phyloP scores from a whole-genome alignment of 2,797 vertebrate species.

The Crypturellus tataupa region DNA sequence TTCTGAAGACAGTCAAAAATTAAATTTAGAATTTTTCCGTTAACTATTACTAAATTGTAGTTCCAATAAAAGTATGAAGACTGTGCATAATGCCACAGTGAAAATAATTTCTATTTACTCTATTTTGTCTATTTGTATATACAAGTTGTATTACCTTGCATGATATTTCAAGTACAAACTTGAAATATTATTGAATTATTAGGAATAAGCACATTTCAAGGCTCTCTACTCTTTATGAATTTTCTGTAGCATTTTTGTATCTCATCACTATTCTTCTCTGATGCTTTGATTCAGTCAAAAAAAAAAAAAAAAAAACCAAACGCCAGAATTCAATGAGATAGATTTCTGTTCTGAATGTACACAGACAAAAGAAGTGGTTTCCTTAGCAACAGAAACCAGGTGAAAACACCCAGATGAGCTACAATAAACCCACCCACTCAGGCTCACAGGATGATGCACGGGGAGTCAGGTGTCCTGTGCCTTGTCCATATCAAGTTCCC shows the following conservation, averaged over 20 bases:
- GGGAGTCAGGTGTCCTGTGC: background rate
- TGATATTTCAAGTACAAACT: background rate
- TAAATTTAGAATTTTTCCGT: background rate
- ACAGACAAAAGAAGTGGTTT: background rate
- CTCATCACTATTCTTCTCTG: background rate
- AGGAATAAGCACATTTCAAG: background rate
- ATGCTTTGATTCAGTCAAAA: background rate
- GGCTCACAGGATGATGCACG: background rate
- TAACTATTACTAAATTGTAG: background rate
- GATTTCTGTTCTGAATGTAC: background rate
- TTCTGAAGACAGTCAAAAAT: background rate
- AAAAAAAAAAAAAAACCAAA: background rate
- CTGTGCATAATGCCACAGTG: background rate
- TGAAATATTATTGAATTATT: background rate
- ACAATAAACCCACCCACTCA: background rate
- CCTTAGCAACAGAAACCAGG: conserved; percentile 13
- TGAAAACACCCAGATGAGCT: conserved; percentile 11
- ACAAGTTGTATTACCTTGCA: background rate
- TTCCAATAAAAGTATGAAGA: background rate
- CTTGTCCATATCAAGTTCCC: background rate
- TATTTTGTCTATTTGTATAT: background rate
- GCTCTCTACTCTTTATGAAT: background rate
- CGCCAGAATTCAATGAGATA: background rate
- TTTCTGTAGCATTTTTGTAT: background rate
- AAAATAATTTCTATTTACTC: background rate